Percentiles rank a stretch among this genome's conserved stretches.
phyloP scores from a whole-genome alignment of 2,888 invertebrate species.

The Bibio marci region DNA sequence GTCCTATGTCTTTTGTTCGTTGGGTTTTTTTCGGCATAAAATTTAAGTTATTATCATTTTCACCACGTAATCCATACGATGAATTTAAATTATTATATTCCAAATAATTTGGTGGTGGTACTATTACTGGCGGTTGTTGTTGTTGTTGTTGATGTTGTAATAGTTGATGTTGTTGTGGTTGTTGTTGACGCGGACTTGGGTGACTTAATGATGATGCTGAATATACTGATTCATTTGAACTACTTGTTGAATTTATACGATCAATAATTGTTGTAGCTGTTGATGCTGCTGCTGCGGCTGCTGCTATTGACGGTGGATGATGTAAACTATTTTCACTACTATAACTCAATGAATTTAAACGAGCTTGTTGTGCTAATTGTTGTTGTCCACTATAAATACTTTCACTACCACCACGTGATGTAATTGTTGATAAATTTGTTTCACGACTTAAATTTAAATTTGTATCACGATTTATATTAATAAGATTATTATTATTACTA shows the following conservation, averaged over 20 bases:
- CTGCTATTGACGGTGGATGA: not conserved
- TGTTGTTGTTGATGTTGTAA: not conserved
- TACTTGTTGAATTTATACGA: conserved; percentile 41
- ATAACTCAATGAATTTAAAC: conserved; percentile 6
- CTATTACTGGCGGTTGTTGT: too few relatives aligned
- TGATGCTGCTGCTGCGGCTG: not conserved
- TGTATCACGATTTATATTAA: not conserved
- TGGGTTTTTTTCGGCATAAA: conserved; percentile 38
- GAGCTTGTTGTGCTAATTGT: too few relatives aligned
- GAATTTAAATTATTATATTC: not conserved
- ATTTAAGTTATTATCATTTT: conserved; percentile 6
- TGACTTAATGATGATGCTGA: conserved; percentile 44
- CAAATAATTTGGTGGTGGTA: conserved; percentile 1
- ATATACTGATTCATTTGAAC: conserved; percentile 73
- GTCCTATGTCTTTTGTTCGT: conserved; percentile 30
- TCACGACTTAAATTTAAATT: not conserved
- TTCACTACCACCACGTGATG: conserved; percentile 1
- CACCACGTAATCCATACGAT: not conserved
- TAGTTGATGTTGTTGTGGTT: not conserved
- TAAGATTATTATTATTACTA: conserved; percentile 6
- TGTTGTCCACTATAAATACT: conserved; percentile 4
- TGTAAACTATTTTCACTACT: conserved; percentile 7
- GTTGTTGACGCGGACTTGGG: conserved; percentile 22
- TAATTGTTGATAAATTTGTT: not conserved
- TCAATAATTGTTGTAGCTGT: conserved; percentile 13